These are phyloP conservation scores for Eumeta japonica DNA, from an alignment of 1,140 invertebrate genomes.

Conservation along the genomic window DNA sequence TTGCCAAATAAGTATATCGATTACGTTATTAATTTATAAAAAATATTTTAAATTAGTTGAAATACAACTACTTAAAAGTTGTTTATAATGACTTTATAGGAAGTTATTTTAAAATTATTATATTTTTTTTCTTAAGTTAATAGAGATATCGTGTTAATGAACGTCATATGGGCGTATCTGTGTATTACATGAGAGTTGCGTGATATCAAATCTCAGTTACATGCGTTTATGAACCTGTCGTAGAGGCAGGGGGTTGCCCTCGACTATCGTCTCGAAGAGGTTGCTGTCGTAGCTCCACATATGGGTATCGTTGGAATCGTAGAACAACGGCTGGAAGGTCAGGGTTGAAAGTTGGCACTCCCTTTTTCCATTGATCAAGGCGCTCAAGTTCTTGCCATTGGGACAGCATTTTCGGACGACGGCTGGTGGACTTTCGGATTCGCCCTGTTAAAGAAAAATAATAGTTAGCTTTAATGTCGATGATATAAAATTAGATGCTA, in stretches of 20 bases:
- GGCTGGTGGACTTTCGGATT: too few relatives aligned
- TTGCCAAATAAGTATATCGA: too few relatives aligned
- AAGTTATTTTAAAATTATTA: too few relatives aligned
- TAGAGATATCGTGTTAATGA: too few relatives aligned
- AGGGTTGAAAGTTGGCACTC: slow-evolving; percentile 43
- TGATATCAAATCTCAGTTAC: background rate
- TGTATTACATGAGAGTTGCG: too few relatives aligned
- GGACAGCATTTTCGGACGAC: slow-evolving; percentile 52
- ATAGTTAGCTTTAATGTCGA: slow-evolving; percentile 5
- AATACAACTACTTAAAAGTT: too few relatives aligned
- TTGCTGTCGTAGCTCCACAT: slow-evolving; percentile 50
- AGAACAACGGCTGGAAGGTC: slow-evolving; percentile 55
- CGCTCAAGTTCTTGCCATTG: slow-evolving; percentile 43
- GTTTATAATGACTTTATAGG: too few relatives aligned
- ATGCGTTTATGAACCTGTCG: slow-evolving; percentile 47
- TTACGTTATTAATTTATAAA: too few relatives aligned
- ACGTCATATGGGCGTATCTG: too few relatives aligned
- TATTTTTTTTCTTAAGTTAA: too few relatives aligned
- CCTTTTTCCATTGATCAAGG: slow-evolving; percentile 37
- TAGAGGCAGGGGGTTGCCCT: slow-evolving; percentile 56
- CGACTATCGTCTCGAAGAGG: slow-evolving; percentile 54
- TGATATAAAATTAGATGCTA: too few relatives aligned
- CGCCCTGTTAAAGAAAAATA: slow-evolving; percentile 30
- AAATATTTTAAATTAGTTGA: too few relatives aligned
- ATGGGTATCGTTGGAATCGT: slow-evolving; percentile 54